Base-by-base conservation (phyloP, 2,888 invertebrate species). In the Agrochola circellaris region DNA sequence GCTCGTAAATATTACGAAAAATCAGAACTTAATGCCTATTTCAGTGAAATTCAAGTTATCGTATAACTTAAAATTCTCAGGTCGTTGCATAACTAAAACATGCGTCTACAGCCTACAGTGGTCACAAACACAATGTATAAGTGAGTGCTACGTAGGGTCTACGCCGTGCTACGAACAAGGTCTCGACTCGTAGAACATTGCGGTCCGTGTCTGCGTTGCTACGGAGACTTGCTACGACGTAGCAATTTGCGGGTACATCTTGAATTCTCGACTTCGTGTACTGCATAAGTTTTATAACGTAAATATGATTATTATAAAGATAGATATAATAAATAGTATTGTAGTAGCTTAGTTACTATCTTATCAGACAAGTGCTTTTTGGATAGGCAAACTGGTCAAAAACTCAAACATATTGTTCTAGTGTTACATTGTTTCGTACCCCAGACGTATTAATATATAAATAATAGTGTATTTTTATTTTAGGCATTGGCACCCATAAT, bases 221-320 rank as follows among this genome's bases (percentile, higher is more conserved):
- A 62, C 69, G 30, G 20, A 69, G 38, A 23, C 45, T 58, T 84
- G 74, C 74, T 84, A 72, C 71, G 68, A 23, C 73, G 82, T 77
- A 77, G 77, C 61, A 72, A 30, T n/a, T 54, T n/a, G 42, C 30
- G 20, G 17, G 20, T 17, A 15, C 15, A 26, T 54, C 5, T 51
- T 61, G 8, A 61, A 69, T 61, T 54, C 34, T 54, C 26, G 15
- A 34, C 0, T 77, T 17, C 13, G 38, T 0, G 6, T 48, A 17
- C 11, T 34, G 56, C 20, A 13, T 42, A 45, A n/a, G n/a, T 45
- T 67, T 30, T 51, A 30, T 23, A 15, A 30, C 9, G 48, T 23
- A 15, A 1, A 30, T 51, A 17, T 17, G 2, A 51, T 34, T 67
- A 34, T 30, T 45, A 30, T 66, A 20, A 45, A 45, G 17, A 64